Base-by-base conservation (phyloP, 2,113 vertebrate species). In the Gymnocephalus cernua region DNA sequence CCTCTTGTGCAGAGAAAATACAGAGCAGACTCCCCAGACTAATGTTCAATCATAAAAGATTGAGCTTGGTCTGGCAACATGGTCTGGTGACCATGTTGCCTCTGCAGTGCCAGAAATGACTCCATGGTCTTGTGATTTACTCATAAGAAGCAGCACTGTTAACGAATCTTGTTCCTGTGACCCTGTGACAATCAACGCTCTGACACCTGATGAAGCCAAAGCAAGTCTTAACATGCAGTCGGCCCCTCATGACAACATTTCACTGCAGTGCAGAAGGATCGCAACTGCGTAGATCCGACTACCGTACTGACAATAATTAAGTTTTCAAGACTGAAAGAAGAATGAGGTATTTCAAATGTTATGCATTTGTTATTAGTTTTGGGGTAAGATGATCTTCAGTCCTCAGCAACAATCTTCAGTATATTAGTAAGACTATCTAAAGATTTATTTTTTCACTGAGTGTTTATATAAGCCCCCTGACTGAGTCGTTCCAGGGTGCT, bases 381-480 rank as follows among this genome's bases (percentile, higher is more conserved):
- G 14, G 19, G 10, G 32, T 23, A 18, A 61, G 70, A 54, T 77
- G 66, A 86, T 80, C 79, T 66, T 74, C 62, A 66, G 70, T 48
- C 32, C 77, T 79, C 78, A 56, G 77, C 57, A 27, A 54, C 56
- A 80, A 62, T 57, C 72, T 64, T 18, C 48, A 51, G 29, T 54
- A 90, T 75, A 83, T 86, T 78, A 71, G 74, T 57, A 68, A 54
- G 27, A 18, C 50, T 21, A 69, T 29, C 3, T 53, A 58, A 84
- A 82, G 75, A 80, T 84, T 86, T 19, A 77, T 87, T 87, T 83
- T 51, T 80, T 84, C 74, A 48, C 54, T 59, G 23, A 66, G 85
- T 73, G 77, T 69, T 90, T 82, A 86, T 88, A 67, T 86, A 89
- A 89, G 76, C 58, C 7, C 57, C 73, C 79, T 77, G 75, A 85